Evolutionary conservation across 2,113 vertebrate species (phyloP).

Genomic region (Trematocara variabile): DNA sequence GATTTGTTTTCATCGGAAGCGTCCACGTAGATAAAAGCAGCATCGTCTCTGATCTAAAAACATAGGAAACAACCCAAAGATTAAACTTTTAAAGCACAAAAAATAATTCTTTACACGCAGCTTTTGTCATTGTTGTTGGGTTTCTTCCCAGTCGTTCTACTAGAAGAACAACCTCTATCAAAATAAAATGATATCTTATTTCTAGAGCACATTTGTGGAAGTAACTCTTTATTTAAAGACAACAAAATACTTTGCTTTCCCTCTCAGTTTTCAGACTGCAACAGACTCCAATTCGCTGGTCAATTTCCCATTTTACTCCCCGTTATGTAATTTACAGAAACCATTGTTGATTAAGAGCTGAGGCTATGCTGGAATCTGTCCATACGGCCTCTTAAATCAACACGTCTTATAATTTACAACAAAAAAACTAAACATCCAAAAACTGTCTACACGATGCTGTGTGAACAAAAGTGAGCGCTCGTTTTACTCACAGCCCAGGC

Average conservation of each 20-base stretch:
- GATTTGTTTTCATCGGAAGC: slow-evolving; percentile 73
- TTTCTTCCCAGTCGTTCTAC: not conserved
- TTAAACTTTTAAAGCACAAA: not conserved
- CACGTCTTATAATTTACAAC: not conserved
- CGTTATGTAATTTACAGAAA: not conserved
- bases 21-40: slow-evolving; percentile 68
- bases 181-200: not conserved
- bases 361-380: too few relatives aligned
- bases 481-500: slow-evolving; percentile 71
- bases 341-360: not conserved
- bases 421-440: not conserved
- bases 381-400: not conserved
- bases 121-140: not conserved
- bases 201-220: not conserved
- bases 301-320: not conserved
- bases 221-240: not conserved
- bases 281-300: not conserved
- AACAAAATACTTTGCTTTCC: not conserved
- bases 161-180: not conserved
- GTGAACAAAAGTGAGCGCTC: rapidly evolving
- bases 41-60: slow-evolving; percentile 56
- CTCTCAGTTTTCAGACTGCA: not conserved
- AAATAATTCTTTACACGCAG: not conserved
- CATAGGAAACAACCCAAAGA: not conserved
- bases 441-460: not conserved